Evolutionary conservation across 2,888 invertebrate species (phyloP), one percentile per base, ranked within the genome.

Genomic region (Hypercompe scribonia): DNA sequence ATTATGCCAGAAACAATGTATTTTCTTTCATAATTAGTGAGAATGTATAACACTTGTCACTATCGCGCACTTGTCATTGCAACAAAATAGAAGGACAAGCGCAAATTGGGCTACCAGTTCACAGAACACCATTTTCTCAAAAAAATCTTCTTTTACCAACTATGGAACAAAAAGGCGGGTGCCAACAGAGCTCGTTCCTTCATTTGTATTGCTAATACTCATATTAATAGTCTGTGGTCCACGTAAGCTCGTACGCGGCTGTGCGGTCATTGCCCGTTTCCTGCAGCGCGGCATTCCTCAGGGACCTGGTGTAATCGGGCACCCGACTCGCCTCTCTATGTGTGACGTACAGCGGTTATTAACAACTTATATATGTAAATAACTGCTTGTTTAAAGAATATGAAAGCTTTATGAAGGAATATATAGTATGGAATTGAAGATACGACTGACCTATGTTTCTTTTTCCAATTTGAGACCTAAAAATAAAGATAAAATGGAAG

Each of bases 261-360:
- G 65, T 70, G 83, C 84, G 90, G 90, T 89, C 91, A 83, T 82
- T 89, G 89, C 80, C 89, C 91, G 87, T 77, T 90, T 90, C 93
- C 91, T 88, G 93, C 84, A 88, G 79, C 86, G 90, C 93, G 87
- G 89, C 94, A 94, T 94, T 94, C 94, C 93, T 86, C 70, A 54
- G 91, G 91, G 83, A 84, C 74, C 78, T 81, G 83, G 80, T 80
- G 76, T 76, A 79, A 84, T 77, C 78, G 80, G 73, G 80, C 80
- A 81, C 81, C 78, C 82, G 70, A 70, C 34, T 68, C 63, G 54
- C 61, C 68, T 66, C 28, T 68, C 68, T 68, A 65, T 65, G 64
- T 65, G 63, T 46, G 68, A 68, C 61, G 39, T 61, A 58, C 58
- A 61, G 34, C 10, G 34, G 54, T 68, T 74, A 74, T 70, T 64